Percentiles rank a stretch among this genome's conserved stretches.
Evolutionary conservation across 2,888 invertebrate genomes (phyloP).

Genomic region (Azorinus chamasolen): DNA sequence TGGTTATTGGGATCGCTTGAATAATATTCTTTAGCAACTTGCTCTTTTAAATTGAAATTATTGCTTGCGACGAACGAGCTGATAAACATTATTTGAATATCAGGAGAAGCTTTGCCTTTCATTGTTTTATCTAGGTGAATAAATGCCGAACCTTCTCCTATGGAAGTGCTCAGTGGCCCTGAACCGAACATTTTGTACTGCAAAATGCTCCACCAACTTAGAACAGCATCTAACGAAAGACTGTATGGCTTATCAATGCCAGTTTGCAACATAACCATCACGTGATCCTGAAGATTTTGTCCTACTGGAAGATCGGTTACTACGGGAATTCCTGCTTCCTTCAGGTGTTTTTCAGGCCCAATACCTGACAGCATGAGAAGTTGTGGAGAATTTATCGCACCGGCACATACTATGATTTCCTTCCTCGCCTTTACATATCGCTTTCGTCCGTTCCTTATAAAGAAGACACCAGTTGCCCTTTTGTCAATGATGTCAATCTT

Average conservation of each 20-base stretch:
- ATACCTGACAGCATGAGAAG: constrained; percentile 13
- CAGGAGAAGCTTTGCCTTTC: constrained; percentile 27
- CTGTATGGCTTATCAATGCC: constrained; percentile 30
- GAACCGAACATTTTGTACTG: constrained; percentile 45
- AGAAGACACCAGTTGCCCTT: constrained; percentile 72
- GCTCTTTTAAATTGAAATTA: constrained; percentile 32
- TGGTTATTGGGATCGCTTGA: constrained; percentile 75
- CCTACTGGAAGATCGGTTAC: constrained; percentile 79
- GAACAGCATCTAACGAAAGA: constrained; percentile 18
- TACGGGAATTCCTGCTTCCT: constrained; percentile 80
- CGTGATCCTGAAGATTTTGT: constrained; percentile 24
- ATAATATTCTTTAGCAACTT: constrained; percentile 32
- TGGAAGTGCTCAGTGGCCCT: constrained; percentile 24
- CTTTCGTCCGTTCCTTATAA: constrained; percentile 61
- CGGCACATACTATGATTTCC: constrained; percentile 83
- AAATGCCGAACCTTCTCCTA: constrained; percentile 39
- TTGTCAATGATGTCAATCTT: constrained; percentile 72
- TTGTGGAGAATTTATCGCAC: constrained; percentile 84
- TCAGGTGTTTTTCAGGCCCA: constrained; percentile 69
- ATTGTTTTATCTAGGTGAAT: constrained; percentile 3
- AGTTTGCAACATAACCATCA: constrained; percentile 17
- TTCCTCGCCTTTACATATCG: constrained; percentile 66
- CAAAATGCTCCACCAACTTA: constrained; percentile 19
- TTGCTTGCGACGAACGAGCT: constrained; percentile 17
- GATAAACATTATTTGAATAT: constrained; percentile 45